These are phyloP conservation scores for Ceryle rudis DNA, from an alignment of 2,797 vertebrate species.

Conservation along the genomic window DNA sequence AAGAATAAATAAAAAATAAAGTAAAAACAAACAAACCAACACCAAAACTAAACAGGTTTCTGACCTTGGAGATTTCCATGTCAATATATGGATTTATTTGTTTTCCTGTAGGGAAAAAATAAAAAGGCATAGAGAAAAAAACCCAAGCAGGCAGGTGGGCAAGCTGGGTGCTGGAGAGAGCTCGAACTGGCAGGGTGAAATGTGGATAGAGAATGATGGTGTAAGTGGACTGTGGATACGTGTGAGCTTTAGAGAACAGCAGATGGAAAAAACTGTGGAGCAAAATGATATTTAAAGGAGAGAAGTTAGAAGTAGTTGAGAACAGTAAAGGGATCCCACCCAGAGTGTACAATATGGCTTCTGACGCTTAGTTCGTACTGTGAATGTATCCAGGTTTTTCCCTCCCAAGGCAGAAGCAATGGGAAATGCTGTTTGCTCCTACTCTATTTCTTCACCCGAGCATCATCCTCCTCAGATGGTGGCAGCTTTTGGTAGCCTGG, in stretches of 20 bases:
- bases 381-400: constrained; percentile 21
- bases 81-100: neutral
- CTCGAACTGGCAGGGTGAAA: neutral
- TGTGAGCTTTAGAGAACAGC: neutral
- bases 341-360: neutral
- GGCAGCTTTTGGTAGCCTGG: neutral
- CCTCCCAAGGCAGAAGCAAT: neutral
- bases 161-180: neutral
- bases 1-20: neutral
- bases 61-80: neutral
- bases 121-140: neutral
- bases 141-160: neutral
- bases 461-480: neutral
- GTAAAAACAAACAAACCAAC: neutral
- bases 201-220: neutral
- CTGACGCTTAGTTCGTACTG: constrained; percentile 10
- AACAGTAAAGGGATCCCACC: constrained; percentile 23
- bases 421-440: neutral
- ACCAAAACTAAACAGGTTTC: neutral
- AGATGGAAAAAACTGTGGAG: constrained; percentile 13
- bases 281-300: constrained; percentile 21
- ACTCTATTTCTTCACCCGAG: neutral
- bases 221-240: neutral
- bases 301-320: constrained; percentile 37
- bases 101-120: neutral